Evolutionary conservation across 2,888 invertebrate species (phyloP).

Genomic region (Anaspis maculata): DNA sequence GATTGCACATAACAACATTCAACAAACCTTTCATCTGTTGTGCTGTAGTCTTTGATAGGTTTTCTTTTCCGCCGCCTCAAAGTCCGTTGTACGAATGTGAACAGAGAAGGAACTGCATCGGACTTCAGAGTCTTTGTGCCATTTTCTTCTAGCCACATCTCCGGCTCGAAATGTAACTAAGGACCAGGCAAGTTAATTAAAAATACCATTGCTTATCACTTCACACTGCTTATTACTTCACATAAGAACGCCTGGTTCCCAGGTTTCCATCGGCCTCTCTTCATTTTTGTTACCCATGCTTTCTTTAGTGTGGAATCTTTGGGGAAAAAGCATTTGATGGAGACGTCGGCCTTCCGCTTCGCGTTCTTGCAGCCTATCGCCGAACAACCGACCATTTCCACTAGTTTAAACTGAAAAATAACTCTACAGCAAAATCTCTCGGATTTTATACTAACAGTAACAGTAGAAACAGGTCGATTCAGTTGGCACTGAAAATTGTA

Average conservation of each 20-base stretch:
- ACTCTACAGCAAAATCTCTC: not conserved
- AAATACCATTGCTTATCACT: not conserved
- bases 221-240: conserved; percentile 6
- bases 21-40: too few relatives aligned
- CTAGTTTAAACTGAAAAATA: not conserved
- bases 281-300: conserved; percentile 2
- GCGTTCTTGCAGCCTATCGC: conserved; percentile 2
- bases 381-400: conserved; percentile 1
- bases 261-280: conserved; percentile 1
- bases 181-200: not conserved
- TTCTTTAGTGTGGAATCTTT: conserved; percentile 1
- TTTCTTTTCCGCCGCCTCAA: too few relatives aligned
- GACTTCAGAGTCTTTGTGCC: not conserved
- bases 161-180: conserved; percentile 1
- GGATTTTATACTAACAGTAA: too few relatives aligned
- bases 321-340: conserved; percentile 2
- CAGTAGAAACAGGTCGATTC: too few relatives aligned
- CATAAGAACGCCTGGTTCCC: conserved; percentile 1
- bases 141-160: conserved; percentile 4
- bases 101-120: not conserved
- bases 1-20: too few relatives aligned
- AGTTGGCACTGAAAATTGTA: too few relatives aligned
- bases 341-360: too few relatives aligned
- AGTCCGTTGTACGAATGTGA: not conserved
- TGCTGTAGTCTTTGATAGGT: too few relatives aligned